Percentiles rank a stretch among this genome's conserved stretches.
Conservation (phyloP, 2,888 invertebrate species). For the Acleris emargana region DNA sequence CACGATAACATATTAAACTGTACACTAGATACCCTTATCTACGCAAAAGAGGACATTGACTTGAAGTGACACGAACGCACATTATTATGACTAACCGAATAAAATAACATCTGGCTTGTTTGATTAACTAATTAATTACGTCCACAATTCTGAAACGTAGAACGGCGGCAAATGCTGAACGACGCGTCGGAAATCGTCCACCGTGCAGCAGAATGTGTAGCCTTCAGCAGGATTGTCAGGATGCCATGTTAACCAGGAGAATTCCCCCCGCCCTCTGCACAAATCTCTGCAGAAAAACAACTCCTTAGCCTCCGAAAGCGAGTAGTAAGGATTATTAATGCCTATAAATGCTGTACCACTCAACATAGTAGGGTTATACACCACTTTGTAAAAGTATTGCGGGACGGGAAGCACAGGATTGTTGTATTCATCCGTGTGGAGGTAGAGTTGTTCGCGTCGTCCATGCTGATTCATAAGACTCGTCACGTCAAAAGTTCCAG, state of each 20-base stretch:
- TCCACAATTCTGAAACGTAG: slow-evolving; percentile 66
- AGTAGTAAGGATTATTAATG: slow-evolving; percentile 85
- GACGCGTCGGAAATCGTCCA: slow-evolving; percentile 77
- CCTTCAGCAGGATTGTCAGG: slow-evolving; percentile 75
- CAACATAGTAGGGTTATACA: slow-evolving; percentile 76
- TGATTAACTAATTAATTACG: slow-evolving; percentile 41
- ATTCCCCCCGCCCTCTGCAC: slow-evolving; percentile 72
- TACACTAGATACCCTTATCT: slow-evolving; percentile 7
- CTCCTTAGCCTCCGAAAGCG: slow-evolving; percentile 51
- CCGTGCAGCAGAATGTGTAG: slow-evolving; percentile 84
- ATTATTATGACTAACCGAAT: neutral
- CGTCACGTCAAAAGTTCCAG: slow-evolving; percentile 84
- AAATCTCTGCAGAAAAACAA: slow-evolving; percentile 78
- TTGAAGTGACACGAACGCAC: neutral
- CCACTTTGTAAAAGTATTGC: slow-evolving; percentile 77
- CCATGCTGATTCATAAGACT: slow-evolving; percentile 74
- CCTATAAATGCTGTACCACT: slow-evolving; percentile 84
- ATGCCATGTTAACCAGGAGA: slow-evolving; percentile 85
- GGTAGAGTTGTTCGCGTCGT: slow-evolving; percentile 62
- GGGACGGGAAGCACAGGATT: slow-evolving; percentile 75
- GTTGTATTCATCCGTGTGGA: slow-evolving; percentile 64
- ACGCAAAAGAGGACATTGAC: slow-evolving; percentile 15
- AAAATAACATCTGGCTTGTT: neutral
- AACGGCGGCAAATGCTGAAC: slow-evolving; percentile 81
- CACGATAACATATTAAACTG: slow-evolving; percentile 1